Conservation (phyloP, 2,113 vertebrate species). For the Sinocyclocheilus anophthalmus region DNA sequence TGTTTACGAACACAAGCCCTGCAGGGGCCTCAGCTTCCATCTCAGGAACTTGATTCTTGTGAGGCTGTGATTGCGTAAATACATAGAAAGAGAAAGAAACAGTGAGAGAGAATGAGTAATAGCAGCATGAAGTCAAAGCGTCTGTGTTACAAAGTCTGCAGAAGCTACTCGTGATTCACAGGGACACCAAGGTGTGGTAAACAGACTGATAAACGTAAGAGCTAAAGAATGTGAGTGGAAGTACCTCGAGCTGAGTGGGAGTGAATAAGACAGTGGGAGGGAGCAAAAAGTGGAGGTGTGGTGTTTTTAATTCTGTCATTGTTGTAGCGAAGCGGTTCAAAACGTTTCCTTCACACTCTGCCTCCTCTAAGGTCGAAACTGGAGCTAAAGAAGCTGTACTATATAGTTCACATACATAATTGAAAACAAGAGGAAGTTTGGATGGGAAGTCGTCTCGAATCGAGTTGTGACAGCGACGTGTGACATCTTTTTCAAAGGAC, state of each 20-base stretch:
- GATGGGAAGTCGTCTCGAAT: slow-evolving; percentile 15
- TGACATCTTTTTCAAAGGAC: not conserved
- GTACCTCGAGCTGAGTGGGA: not conserved
- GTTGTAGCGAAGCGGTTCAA: not conserved
- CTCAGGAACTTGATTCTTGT: not conserved
- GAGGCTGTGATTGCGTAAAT: not conserved
- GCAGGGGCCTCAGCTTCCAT: not conserved
- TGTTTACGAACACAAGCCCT: not conserved
- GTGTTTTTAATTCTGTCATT: not conserved
- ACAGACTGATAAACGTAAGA: slow-evolving; percentile 7
- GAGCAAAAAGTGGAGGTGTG: not conserved
- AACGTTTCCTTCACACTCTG: not conserved
- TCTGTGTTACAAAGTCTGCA: slow-evolving; percentile 3
- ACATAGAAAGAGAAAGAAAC: not conserved
- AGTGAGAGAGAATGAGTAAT: not conserved
- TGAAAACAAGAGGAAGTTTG: not conserved
- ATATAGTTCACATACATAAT: not conserved
- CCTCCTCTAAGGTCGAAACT: not conserved
- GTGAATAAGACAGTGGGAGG: not conserved
- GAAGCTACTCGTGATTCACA: not conserved
- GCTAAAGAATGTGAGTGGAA: slow-evolving; percentile 9
- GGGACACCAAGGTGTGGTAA: slow-evolving; percentile 17
- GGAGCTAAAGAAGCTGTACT: not conserved
- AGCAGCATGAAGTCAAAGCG: not conserved
- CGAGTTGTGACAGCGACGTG: not conserved